Evolutionary conservation across 2,888 invertebrate genomes (phyloP).

Genomic region (Leptarthrus brevirostris): DNA sequence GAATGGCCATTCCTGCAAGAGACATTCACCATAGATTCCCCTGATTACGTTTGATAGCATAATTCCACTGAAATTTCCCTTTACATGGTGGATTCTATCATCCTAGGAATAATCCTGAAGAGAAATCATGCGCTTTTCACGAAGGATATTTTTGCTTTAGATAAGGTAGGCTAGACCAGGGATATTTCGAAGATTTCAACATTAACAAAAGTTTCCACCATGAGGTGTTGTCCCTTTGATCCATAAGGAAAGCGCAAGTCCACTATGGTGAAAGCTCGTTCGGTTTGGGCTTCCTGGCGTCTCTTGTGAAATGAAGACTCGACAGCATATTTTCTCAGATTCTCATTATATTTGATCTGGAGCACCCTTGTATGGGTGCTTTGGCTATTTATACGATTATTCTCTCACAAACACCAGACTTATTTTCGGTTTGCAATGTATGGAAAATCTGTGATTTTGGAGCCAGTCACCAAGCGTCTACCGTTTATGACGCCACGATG

Average conservation of each 20-base stretch:
- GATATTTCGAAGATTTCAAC: background rate
- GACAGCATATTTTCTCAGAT: conserved; percentile 30
- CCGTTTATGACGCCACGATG: conserved; percentile 59
- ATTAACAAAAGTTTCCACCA: background rate
- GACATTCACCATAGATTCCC: background rate
- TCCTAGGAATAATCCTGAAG: background rate
- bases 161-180: too few relatives aligned
- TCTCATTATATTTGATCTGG: conserved; percentile 39
- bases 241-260: background rate
- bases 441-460: conserved; percentile 58
- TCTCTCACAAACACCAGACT: conserved; percentile 35
- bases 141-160: too few relatives aligned
- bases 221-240: background rate
- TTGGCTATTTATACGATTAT: background rate
- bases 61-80: conserved; percentile 4
- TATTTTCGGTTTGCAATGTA: conserved; percentile 41
- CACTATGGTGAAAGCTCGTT: conserved; percentile 2
- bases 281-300: background rate
- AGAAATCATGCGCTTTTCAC: conserved; percentile 22
- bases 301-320: conserved; percentile 14
- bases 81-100: too few relatives aligned
- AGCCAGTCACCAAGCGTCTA: conserved; percentile 59
- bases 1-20: background rate
- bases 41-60: too few relatives aligned
- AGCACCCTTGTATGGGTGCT: conserved; percentile 11